A percentile compares a stretch with the other conserved stretches of the same genome.
Evolutionary conservation across 2,888 invertebrate species (phyloP).

Genomic region (Coronaproctus castanopsis): DNA sequence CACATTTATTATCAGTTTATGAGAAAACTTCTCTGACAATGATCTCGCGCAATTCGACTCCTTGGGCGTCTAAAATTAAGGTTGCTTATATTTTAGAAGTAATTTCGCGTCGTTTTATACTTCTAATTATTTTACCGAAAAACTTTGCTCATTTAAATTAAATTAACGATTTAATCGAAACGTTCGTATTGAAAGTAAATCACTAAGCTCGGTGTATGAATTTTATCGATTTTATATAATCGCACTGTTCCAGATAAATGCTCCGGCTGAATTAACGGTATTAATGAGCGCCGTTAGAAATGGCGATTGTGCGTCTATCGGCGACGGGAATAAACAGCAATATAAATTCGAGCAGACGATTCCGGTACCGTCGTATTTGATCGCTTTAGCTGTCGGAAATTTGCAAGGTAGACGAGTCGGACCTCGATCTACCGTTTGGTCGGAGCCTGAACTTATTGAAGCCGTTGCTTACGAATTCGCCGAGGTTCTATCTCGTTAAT

Average conservation of each 20-base stretch:
- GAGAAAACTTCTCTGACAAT: too few relatives aligned
- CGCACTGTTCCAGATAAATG: constrained; percentile 12
- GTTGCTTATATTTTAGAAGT: too few relatives aligned
- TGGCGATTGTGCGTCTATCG: constrained; percentile 24
- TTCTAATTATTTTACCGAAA: too few relatives aligned
- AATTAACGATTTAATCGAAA: too few relatives aligned
- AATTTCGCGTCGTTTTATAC: too few relatives aligned
- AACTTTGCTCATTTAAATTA: too few relatives aligned
- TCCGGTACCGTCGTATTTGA: constrained; percentile 70
- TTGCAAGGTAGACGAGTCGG: constrained; percentile 55
- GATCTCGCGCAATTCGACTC: too few relatives aligned
- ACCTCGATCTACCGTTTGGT: constrained; percentile 69
- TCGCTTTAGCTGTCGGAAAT: constrained; percentile 73
- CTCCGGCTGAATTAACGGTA: constrained; percentile 44
- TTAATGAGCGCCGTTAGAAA: constrained; percentile 68
- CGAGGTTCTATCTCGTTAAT: constrained; percentile 28
- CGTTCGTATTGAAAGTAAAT: neutral
- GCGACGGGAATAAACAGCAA: constrained; percentile 25
- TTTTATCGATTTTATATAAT: too few relatives aligned
- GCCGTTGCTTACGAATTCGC: constrained; percentile 72
- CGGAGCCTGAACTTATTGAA: constrained; percentile 65
- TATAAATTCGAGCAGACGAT: constrained; percentile 49
- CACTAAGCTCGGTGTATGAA: neutral
- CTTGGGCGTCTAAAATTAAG: too few relatives aligned
- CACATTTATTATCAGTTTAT: too few relatives aligned